These are phyloP conservation scores for Hololepta plana DNA, from an alignment of 2,888 invertebrate genomes.

Conservation along the genomic window DNA sequence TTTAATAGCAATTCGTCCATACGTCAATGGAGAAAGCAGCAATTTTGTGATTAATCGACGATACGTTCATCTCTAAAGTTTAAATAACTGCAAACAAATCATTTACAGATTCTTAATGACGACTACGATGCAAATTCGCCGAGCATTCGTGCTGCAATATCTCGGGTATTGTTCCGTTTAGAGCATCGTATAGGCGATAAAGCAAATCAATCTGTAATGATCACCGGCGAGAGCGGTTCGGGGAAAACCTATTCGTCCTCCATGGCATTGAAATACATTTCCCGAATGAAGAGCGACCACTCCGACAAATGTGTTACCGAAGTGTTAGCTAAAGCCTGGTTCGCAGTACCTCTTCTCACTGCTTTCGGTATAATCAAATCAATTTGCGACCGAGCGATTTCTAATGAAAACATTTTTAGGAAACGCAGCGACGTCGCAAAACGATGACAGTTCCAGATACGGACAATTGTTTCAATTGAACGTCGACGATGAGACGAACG, in stretches of 20 bases:
- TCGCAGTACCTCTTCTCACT: slow-evolving; percentile 12
- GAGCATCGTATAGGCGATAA: slow-evolving; percentile 18
- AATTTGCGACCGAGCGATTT: slow-evolving; percentile 6
- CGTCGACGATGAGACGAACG: slow-evolving; percentile 16
- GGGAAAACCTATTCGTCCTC: slow-evolving; percentile 28
- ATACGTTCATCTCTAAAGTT: too few species aligned
- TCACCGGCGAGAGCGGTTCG: slow-evolving; percentile 28
- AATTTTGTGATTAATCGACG: too few species aligned
- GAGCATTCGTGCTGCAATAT: slow-evolving; percentile 10
- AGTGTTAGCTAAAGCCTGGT: too few species aligned
- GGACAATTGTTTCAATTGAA: slow-evolving; percentile 25
- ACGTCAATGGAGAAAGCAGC: slow-evolving; percentile 7
- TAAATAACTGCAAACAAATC: too few species aligned
- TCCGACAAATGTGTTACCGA: too few species aligned
- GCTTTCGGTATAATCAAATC: slow-evolving; percentile 18
- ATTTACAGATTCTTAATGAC: too few species aligned
- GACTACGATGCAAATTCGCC: slow-evolving; percentile 8
- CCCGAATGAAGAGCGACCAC: slow-evolving; percentile 11
- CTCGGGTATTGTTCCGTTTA: slow-evolving; percentile 12
- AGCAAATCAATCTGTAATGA: slow-evolving; percentile 23
- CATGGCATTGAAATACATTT: slow-evolving; percentile 22
- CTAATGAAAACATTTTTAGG: too few species aligned
- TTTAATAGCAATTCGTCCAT: slow-evolving; percentile 24
- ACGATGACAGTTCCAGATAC: slow-evolving; percentile 26
- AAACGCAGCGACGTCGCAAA: slow-evolving; percentile 24